A percentile compares a stretch with the other conserved stretches of the same genome.
Conservation (phyloP, 2,797 vertebrate species). For the Parauchenoglanis punctatus region DNA sequence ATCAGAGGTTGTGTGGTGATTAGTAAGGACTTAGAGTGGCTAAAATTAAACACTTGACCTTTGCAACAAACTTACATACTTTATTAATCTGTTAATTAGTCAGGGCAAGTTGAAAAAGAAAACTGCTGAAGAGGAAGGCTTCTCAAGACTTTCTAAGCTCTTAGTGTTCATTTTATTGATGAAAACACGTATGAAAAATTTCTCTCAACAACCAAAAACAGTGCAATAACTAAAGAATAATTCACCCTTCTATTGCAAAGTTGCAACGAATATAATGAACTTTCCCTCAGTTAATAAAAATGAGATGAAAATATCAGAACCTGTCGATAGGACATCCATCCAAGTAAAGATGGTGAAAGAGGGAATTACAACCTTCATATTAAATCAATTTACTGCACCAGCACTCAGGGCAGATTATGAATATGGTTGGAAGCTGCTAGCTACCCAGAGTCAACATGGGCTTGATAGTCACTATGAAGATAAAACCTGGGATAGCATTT, state of each 20-base stretch:
- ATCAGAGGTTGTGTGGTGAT: slow-evolving; percentile 20
- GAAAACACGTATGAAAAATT: background rate
- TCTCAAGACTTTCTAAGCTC: background rate
- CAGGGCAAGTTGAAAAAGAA: background rate
- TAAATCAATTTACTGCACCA: background rate
- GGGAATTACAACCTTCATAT: background rate
- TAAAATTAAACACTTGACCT: slow-evolving; percentile 28
- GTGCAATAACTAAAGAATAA: background rate
- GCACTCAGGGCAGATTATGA: background rate
- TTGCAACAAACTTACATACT: slow-evolving; percentile 1
- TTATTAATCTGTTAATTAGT: slow-evolving; percentile 22
- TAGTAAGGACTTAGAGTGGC: slow-evolving; percentile 14
- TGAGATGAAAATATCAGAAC: background rate
- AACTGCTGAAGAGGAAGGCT: background rate
- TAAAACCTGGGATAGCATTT: background rate
- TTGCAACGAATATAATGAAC: too few relatives aligned
- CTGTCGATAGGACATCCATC: background rate
- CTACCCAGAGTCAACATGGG: background rate
- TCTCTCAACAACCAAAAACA: background rate
- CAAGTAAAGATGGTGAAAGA: background rate
- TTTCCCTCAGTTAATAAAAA: background rate
- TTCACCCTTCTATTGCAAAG: background rate
- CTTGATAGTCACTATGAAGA: background rate
- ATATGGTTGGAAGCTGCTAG: background rate
- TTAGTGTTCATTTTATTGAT: background rate